Evolutionary conservation across 2,888 invertebrate genomes (phyloP).

Genomic region (Rotaria sp.): DNA sequence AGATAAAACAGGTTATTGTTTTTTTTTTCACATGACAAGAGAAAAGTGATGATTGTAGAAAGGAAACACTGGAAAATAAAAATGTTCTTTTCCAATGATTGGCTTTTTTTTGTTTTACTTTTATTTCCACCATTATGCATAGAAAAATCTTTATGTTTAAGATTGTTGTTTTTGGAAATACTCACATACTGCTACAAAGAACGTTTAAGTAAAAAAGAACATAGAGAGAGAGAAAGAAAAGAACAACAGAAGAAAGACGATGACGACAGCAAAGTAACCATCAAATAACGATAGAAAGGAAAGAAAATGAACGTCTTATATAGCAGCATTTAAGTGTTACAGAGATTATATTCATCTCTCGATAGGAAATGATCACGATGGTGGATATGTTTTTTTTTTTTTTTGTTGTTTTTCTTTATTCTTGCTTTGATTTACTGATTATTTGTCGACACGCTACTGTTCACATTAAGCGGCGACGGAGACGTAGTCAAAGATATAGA

Average conservation of each 20-base stretch:
- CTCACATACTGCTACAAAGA: conserved; percentile 4
- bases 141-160: not conserved
- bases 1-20: not conserved
- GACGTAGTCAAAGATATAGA: not conserved
- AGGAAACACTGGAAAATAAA: not conserved
- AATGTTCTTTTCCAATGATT: no score
- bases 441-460: not conserved
- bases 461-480: conserved; percentile 24
- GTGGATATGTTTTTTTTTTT: not conserved
- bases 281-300: not conserved
- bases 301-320: not conserved
- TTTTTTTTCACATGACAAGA: not conserved
- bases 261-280: conserved; percentile 3
- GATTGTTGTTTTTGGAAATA: not conserved
- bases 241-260: conserved; percentile 13
- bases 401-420: not conserved
- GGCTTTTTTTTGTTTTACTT: not conserved
- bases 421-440: not conserved
- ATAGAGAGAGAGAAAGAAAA: not conserved
- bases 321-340: not conserved
- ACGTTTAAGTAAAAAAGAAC: not conserved
- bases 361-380: not conserved
- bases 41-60: not conserved
- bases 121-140: not conserved
- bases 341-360: not conserved